Evolutionary conservation across 2,797 vertebrate species (phyloP), one percentile per base, ranked within the genome.

Genomic region (Karalla daura): DNA sequence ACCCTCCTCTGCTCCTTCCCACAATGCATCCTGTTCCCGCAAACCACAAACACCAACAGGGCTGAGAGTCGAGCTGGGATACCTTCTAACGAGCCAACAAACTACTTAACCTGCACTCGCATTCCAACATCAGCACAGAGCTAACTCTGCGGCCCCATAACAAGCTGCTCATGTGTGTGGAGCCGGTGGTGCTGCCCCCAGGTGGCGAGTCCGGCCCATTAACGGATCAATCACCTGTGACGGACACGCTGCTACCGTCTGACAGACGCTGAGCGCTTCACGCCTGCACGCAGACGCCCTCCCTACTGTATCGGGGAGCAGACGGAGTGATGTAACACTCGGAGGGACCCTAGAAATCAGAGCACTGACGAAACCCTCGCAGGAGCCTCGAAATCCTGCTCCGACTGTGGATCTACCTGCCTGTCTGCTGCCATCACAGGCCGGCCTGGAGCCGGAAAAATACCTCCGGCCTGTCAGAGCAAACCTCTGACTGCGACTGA

Each of bases 391-490:
- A 89, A 86, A 87, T 88, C 67, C 77, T 81, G 36, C 5, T 35
- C 39, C 2, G 45, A 12, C 67, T 3, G 67, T 52, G 65, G 74
- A 88, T 87, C 89, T 84, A 84, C 86, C 85, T 84, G 82, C 72
- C 85, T 89, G 89, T 88, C 89, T 70, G 81, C 63, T 85, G 70
- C 60, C 80, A 88, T 89, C 85, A 84, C n/a, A n/a, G n/a, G n/a
- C n/a, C n/a, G n/a, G n/a, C n/a, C n/a, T n/a, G n/a, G 20, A 15
- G 11, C 7, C 18, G 20, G 44, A 66, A 67, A 62, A 0, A 15
- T 24, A 54, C 70, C 40, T 65, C 70, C 33, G 65, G 63, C 66
- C 33, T 83, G 78, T 83, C 88, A 77, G 2, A 32, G 63, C 70
- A 63, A 63, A 70, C 70, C 37, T 72, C 68, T 63, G 76, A 78